Conservation (phyloP, 1,140 invertebrate genomes). For the Anastrepha ludens region DNA sequence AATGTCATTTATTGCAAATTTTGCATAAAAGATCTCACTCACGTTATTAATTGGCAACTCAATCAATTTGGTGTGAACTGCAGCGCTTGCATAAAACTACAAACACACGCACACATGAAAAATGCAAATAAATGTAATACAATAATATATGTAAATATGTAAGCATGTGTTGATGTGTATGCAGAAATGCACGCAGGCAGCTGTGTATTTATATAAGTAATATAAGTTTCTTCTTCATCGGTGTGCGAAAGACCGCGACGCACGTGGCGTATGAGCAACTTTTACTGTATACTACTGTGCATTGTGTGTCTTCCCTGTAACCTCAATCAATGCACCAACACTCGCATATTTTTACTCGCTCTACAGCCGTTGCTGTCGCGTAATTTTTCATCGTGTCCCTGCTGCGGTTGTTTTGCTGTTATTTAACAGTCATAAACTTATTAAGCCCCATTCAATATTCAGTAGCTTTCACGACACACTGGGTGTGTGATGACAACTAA, state of each 20-base stretch:
- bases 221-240: no score
- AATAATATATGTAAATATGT: background rate
- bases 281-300: background rate
- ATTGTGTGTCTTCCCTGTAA: background rate
- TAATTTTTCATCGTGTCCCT: background rate
- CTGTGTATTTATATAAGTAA: no score
- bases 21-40: slow-evolving; percentile 27
- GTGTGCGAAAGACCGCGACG: no score
- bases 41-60: slow-evolving; percentile 33
- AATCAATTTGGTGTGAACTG: background rate
- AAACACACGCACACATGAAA: background rate
- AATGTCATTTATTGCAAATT: slow-evolving; percentile 11
- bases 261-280: slow-evolving; percentile 22
- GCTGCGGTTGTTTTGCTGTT: background rate
- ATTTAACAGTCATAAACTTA: slow-evolving; percentile 33
- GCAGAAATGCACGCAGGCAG: no score
- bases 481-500: background rate
- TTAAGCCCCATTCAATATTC: slow-evolving; percentile 42
- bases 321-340: background rate
- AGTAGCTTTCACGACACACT: background rate
- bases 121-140: background rate
- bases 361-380: background rate
- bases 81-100: background rate
- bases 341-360: background rate
- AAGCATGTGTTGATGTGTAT: no score